Base-by-base conservation (phyloP, 2,113 vertebrate species). In the Aythya baeri region DNA sequence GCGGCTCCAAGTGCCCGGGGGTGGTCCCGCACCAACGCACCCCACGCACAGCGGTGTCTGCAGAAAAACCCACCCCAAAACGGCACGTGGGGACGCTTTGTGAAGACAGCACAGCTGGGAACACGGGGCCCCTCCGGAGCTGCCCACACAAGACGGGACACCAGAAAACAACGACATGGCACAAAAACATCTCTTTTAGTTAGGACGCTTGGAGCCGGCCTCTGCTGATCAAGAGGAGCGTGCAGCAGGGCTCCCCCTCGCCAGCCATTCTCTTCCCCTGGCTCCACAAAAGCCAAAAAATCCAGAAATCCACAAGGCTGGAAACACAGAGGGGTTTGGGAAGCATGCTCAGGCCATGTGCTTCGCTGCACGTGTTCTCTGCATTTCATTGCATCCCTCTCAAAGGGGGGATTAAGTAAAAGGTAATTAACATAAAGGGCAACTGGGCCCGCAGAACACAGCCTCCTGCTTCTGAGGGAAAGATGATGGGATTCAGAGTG, bases 1-100 rank as follows among this genome's bases (percentile, higher is more conserved):
- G 44, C 17, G 0, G 85, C 63, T 5, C 55, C 38, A 4, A 9
- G 6, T 15, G 52, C 1, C 34, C 0, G 2, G 34, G 34, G 32
- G 15, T 55, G 32, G 12, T 74, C 49, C 70, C 27, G 5, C 1
- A 7, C 75, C 29, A 44, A 14, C 4, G 21, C 5, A 1, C 17
- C 31, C 55, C 34, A 38, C 5, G 10, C 46, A 13, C n/a, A 52
- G 46, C 16, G 16, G n/a, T 29, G 49, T 34, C n/a, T 50, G 11
- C 46, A 67, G 31, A n/a, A 67, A 46, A 67, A 21, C 43, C 29
- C 41, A 22, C 29, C 29, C 31, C 14, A 15, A 6, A 23, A 31
- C 7, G 7, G 20, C 22, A 22, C 8, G 17, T n/a, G 31, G 31
- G 43, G 65, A 11, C 9, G 7, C 11, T 23, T 67, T 67, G 29